Base-by-base conservation (phyloP, 2,888 invertebrate species). In the Pocota personata region DNA sequence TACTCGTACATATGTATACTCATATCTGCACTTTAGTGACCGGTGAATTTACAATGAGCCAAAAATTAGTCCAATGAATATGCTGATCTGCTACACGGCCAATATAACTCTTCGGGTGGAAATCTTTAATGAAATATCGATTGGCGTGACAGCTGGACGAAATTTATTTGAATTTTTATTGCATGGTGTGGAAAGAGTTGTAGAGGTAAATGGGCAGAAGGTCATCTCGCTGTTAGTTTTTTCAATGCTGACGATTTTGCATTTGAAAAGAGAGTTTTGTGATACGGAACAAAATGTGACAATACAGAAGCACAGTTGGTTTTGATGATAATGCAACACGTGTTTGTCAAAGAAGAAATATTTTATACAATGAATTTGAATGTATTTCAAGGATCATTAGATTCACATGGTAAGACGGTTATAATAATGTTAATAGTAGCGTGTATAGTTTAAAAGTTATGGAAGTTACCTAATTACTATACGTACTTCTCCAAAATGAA, bases 31-130 rank as follows among this genome's bases (percentile, higher is more conserved):
- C 8, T 16, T 8, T 43, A 14, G 48, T 37, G 46, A 21, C 16
- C 21, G 35, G 35, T 8, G 35, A 72, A 37, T 60, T 12, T 21
- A 48, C 21, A 48, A 71, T 71, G 46, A 71, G 35, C 14, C 7
- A 48, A 46, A 32, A 71, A 71, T 21, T 32, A 57, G 32, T 32
- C 32, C 46, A 37, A 57, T 72, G 58, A 72, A 72, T 72, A 72
- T 72, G 58, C 27, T 35, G 43, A 71, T 71, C 24, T 14, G 32
- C 35, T n/a, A 19, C 30, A 27, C 40, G 43, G 12, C 40, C 3
- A 27, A 16, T 30, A 57, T 71, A 30, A 67, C 24, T 55, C 27
- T 67, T 60, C 14, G 19, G 16, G 46, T 62, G 43, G 24, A 62
- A 46, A 46, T n/a, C 35, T 1, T 21, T 21, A 32, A 35, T 48